A percentile compares a stretch with the other conserved stretches of the same genome.
phyloP scores from a whole-genome alignment of 1,140 invertebrate species.

The Ectropis grisescens region DNA sequence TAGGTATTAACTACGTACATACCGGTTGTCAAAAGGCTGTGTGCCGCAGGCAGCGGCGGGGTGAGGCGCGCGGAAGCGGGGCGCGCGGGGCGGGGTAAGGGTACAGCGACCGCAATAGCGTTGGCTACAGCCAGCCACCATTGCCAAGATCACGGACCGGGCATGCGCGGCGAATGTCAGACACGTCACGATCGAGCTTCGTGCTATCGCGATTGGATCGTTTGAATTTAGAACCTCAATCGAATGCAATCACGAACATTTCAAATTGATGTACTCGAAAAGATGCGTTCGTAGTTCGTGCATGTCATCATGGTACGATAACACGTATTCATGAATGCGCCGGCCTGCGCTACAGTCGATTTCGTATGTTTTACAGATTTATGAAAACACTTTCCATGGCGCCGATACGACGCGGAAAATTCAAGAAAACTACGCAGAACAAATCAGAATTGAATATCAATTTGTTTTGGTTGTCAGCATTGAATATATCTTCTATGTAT shows the following conservation, averaged over 20 bases:
- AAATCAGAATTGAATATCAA: no score
- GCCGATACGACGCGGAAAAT: no score
- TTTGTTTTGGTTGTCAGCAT: no score
- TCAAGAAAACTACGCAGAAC: no score
- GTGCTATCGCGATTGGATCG: slow-evolving; percentile 49
- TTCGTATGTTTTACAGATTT: no score
- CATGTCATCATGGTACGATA: no score
- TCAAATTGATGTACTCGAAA: no score
- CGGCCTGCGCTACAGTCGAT: no score
- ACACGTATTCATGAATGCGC: not conserved
- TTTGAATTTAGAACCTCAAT: slow-evolving; percentile 39
- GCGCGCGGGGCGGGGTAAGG: slow-evolving; percentile 25
- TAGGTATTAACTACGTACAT: slow-evolving; percentile 33
- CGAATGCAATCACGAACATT: slow-evolving; percentile 39
- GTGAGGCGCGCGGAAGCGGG: slow-evolving; percentile 13
- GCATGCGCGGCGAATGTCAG: slow-evolving; percentile 60
- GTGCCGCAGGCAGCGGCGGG: slow-evolving; percentile 9
- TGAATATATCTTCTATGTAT: no score
- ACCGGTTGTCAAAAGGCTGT: slow-evolving; percentile 66
- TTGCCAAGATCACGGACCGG: slow-evolving; percentile 67
- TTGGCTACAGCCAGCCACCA: slow-evolving; percentile 49
- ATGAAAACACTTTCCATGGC: no score
- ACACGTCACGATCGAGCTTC: slow-evolving; percentile 58
- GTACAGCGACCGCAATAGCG: slow-evolving; percentile 62
- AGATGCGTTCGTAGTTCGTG: no score